Evolutionary conservation across 2,888 invertebrate genomes (phyloP).

Genomic region (Cantharis lateralis): DNA sequence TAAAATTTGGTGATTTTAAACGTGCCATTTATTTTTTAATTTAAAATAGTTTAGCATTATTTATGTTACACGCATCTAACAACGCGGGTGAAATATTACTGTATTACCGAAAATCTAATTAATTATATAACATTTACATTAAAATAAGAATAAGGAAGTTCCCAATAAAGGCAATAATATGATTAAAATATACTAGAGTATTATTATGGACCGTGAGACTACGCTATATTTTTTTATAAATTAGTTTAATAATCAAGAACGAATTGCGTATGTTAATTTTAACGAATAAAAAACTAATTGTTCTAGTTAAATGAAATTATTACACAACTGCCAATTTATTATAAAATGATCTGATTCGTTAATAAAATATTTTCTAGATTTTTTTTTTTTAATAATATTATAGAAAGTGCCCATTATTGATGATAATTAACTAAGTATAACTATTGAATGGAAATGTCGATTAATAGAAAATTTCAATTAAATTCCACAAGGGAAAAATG

Average conservation of each 20-base stretch:
- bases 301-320: background rate
- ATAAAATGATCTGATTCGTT: background rate
- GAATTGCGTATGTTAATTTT: background rate
- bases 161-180: background rate
- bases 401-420: background rate
- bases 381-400: background rate
- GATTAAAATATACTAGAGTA: background rate
- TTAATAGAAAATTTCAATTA: background rate
- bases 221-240: background rate
- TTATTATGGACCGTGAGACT: background rate
- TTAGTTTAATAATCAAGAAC: background rate
- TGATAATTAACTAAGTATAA: background rate
- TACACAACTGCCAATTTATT: background rate
- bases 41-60: too few species aligned
- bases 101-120: background rate
- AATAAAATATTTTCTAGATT: background rate
- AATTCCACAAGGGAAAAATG: background rate
- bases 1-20: too few species aligned
- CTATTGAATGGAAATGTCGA: too few species aligned
- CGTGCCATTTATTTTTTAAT: too few species aligned
- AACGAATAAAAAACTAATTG: background rate
- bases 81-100: too few species aligned
- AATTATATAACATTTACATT: background rate
- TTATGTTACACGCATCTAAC: too few species aligned
- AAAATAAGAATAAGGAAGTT: background rate